Evolutionary conservation across 2,113 vertebrate species (phyloP).

Genomic region (Macquaria australasica): DNA sequence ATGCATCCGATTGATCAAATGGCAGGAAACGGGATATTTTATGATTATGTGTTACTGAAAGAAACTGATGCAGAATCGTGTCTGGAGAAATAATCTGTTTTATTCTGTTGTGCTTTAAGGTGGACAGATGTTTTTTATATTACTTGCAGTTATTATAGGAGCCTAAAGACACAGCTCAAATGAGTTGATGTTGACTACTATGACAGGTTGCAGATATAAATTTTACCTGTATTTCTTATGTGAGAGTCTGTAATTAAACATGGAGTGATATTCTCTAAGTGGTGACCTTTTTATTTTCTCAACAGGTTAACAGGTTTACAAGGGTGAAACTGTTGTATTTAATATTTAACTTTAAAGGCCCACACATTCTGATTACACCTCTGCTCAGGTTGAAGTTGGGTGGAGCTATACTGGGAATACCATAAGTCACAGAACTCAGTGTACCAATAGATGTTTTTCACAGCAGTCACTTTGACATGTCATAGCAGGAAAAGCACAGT

Average conservation of each 20-base stretch:
- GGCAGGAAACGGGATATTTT: conserved; percentile 35
- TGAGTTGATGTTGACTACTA: conserved; percentile 66
- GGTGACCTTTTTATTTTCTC: conserved; percentile 33
- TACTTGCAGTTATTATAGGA: conserved; percentile 63
- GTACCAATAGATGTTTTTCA: not conserved
- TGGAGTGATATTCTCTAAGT: conserved; percentile 60
- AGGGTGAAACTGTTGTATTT: not conserved
- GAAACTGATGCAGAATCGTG: conserved; percentile 21
- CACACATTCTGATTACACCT: no score
- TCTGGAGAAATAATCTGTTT: conserved; percentile 30
- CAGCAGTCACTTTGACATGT: not conserved
- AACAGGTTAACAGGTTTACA: not conserved
- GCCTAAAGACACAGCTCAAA: conserved; percentile 50
- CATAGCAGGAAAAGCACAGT: not conserved
- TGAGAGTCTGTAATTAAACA: conserved; percentile 74
- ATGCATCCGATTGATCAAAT: conserved; percentile 15
- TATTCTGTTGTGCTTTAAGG: conserved; percentile 45
- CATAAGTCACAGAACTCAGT: no score
- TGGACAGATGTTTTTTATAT: conserved; percentile 63
- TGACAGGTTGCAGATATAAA: conserved; percentile 63
- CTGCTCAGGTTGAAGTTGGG: not conserved
- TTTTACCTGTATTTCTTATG: conserved; percentile 73
- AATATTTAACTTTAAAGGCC: not conserved
- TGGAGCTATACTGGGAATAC: not conserved
- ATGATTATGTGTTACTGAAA: conserved; percentile 29